These are phyloP conservation scores for Agrochola litura DNA, from an alignment of 2,888 invertebrate genomes.

Conservation along the genomic window DNA sequence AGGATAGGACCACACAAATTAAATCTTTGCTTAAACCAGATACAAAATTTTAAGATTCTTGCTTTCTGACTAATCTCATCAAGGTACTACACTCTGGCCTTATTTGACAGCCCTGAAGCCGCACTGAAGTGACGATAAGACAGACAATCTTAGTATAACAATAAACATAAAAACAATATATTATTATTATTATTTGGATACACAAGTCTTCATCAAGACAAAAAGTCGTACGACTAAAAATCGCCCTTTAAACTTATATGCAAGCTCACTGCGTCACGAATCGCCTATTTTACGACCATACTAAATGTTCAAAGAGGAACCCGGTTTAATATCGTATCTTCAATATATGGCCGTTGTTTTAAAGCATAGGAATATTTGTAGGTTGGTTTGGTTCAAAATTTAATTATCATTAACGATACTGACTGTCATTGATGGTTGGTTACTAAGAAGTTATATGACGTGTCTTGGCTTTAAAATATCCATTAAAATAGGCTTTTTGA, in stretches of 20 bases:
- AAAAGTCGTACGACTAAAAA: slow-evolving; percentile 24
- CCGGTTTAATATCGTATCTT: slow-evolving; percentile 28
- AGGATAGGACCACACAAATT: slow-evolving; percentile 15
- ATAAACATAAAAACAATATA: background rate
- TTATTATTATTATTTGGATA: too few relatives aligned
- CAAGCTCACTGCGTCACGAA: slow-evolving; percentile 40
- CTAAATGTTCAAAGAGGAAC: slow-evolving; percentile 30
- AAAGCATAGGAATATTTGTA: background rate
- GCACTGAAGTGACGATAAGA: background rate
- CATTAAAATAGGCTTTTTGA: background rate
- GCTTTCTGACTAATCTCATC: background rate
- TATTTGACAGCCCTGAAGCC: background rate
- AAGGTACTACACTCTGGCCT: background rate
- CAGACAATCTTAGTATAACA: background rate
- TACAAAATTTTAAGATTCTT: background rate
- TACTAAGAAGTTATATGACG: background rate
- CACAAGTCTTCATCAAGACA: background rate
- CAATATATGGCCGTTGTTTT: slow-evolving; percentile 18
- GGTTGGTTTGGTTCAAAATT: background rate
- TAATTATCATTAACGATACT: slow-evolving; percentile 24
- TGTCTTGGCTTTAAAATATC: background rate
- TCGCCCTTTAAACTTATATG: slow-evolving; percentile 12
- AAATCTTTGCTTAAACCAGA: background rate
- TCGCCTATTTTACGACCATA: slow-evolving; percentile 34
- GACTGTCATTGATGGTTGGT: background rate